These are phyloP conservation scores for Mastomys coucha DNA, from an alignment of 2,113 vertebrate genomes.

Conservation along the genomic window DNA sequence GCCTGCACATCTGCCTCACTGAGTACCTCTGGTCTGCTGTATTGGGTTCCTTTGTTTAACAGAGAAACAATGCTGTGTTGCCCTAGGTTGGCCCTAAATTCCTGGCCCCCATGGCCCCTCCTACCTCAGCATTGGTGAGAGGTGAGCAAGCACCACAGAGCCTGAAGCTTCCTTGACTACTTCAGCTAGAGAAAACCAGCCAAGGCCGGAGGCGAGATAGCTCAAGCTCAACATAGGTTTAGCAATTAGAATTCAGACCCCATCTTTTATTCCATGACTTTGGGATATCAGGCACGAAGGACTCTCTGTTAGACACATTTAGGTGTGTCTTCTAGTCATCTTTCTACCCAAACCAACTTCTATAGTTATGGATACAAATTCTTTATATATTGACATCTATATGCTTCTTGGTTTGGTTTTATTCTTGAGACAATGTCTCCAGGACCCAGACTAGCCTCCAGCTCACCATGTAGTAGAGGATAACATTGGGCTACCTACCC, in stretches of 20 bases:
- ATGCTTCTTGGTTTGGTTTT: neutral
- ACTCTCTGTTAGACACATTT: neutral
- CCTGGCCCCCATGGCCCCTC: neutral
- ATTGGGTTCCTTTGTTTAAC: neutral
- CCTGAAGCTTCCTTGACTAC: neutral
- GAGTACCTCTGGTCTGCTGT: neutral
- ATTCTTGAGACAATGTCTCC: neutral
- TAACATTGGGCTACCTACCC: neutral
- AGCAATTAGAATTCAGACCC: neutral
- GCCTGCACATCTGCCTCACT: neutral
- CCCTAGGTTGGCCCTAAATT: neutral
- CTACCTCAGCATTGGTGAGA: no score
- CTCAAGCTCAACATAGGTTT: neutral
- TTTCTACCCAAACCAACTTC: neutral
- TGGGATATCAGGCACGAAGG: neutral
- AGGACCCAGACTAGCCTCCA: neutral
- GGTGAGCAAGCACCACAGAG: no score
- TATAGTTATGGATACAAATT: fast-evolving
- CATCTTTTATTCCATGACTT: neutral
- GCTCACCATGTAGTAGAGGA: neutral
- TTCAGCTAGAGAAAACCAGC: neutral
- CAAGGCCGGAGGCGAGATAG: neutral
- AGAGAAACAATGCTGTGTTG: neutral
- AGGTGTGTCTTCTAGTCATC: neutral
- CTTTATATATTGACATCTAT: neutral